Evolutionary conservation across 2,888 invertebrate species (phyloP).

Genomic region (Noctua fimbriata): DNA sequence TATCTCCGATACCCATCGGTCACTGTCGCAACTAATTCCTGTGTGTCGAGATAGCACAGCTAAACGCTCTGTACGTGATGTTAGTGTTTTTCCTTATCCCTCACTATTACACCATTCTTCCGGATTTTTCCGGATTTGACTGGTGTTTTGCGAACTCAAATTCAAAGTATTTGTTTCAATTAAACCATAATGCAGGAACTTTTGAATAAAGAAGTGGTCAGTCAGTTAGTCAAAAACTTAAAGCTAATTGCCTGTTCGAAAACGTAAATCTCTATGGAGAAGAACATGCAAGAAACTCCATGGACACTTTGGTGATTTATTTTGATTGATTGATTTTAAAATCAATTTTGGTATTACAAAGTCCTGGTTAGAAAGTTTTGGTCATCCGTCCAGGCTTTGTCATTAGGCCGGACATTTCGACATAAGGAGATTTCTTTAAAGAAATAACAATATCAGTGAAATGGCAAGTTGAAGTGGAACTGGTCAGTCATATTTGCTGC

Average conservation of each 20-base stretch:
- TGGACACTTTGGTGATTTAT: too few relatives aligned
- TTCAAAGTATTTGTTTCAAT: neutral
- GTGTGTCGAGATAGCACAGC: slow-evolving; percentile 59
- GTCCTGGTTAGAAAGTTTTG: too few relatives aligned
- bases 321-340: too few relatives aligned
- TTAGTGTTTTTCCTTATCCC: slow-evolving; percentile 77
- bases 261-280: neutral
- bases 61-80: slow-evolving; percentile 64
- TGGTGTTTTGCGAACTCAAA: neutral
- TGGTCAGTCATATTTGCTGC: neutral
- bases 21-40: slow-evolving; percentile 68
- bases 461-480: too few relatives aligned
- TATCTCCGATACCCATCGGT: slow-evolving; percentile 64
- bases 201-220: neutral
- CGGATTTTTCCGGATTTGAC: neutral
- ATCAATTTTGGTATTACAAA: too few relatives aligned
- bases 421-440: neutral
- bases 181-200: neutral
- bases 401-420: neutral
- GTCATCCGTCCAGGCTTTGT: neutral
- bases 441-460: neutral
- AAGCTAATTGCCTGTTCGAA: neutral
- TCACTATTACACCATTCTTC: neutral
- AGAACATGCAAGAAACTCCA: neutral
- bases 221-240: neutral